Evolutionary conservation across 2,113 vertebrate genomes (phyloP), one percentile per base, ranked within the genome.

Genomic region (Trachemys scripta): DNA sequence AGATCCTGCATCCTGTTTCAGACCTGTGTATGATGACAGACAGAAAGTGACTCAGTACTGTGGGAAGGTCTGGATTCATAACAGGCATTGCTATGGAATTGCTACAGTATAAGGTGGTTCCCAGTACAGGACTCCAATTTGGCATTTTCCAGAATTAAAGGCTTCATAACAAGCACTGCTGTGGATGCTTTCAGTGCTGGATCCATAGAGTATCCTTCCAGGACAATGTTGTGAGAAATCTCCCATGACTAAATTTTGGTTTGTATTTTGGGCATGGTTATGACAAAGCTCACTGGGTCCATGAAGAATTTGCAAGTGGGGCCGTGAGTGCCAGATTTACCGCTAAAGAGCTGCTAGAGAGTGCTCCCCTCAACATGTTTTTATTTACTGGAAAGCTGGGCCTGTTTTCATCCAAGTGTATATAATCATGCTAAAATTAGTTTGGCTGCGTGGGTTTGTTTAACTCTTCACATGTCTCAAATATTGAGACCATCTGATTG

Each of bases 1-100:
- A 20, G 98, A 89, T 5, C 47, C 91, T 29, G 97, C 96, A 19
- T 95, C 92, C 4, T 98, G 96, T 90, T 98, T 98, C 94, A 99
- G 65, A 12, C 98, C 98, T 99, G 92, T 59, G 4, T 11, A 57
- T 11, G 50, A 80, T 25, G 59, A 82, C 53, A 88, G 45, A 54
- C 49, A 54, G 62, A 81, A 38, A n/a, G 47, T 49, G 47, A 35
- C 22, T 24, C 6, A 49, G 42, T 31, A 80, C 13, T 12, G 29
- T 50, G 10, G 8, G 8, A 57, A 49, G 35, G 4, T 29, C 8
- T 27, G 14, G 42, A 42, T 50, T 8, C 24, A 47, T 45, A 79
- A 45, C 22, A 47, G 42, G 45, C 20, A 82, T 49, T 19, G 53
- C 19, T 22, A 54, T 53, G 35, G 16, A n/a, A 57, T 4, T 56